phyloP scores from a whole-genome alignment of 2,113 vertebrate genomes.

The Hydropotes inermis region DNA sequence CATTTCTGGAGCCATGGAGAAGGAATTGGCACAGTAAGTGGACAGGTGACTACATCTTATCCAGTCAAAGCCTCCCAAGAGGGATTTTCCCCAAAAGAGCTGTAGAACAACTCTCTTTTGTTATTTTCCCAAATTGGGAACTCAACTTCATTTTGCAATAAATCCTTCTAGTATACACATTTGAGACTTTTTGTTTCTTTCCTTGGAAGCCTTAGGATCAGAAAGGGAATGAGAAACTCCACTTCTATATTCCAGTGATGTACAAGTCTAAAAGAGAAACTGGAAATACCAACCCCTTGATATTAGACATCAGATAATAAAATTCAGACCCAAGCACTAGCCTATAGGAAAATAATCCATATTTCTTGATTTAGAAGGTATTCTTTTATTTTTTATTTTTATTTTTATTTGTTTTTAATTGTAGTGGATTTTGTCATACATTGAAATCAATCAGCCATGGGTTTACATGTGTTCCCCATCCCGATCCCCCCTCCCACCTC shows the following conservation, averaged over 20 bases:
- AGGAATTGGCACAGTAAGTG: background rate
- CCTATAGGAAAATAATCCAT: background rate
- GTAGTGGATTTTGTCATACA: no score
- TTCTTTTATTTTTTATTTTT: background rate
- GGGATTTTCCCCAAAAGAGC: background rate
- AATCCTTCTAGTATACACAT: constrained; percentile 7
- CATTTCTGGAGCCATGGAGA: background rate
- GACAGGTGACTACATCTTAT: background rate
- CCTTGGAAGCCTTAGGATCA: background rate
- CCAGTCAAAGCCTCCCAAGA: background rate
- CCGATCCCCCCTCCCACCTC: no score
- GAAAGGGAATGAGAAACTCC: background rate
- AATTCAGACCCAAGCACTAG: background rate
- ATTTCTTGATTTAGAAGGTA: background rate
- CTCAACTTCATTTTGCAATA: constrained; percentile 42
- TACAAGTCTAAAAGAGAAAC: background rate
- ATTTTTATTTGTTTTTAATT: no score
- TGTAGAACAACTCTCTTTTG: background rate
- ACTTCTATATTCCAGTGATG: background rate
- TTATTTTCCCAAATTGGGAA: constrained; percentile 45
- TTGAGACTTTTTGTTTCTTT: background rate
- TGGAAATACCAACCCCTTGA: background rate
- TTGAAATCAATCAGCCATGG: no score
- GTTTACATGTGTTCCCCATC: no score
- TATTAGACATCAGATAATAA: background rate